Base-by-base conservation (phyloP, 2,113 vertebrate genomes). In the Acrocephalus kingi region DNA sequence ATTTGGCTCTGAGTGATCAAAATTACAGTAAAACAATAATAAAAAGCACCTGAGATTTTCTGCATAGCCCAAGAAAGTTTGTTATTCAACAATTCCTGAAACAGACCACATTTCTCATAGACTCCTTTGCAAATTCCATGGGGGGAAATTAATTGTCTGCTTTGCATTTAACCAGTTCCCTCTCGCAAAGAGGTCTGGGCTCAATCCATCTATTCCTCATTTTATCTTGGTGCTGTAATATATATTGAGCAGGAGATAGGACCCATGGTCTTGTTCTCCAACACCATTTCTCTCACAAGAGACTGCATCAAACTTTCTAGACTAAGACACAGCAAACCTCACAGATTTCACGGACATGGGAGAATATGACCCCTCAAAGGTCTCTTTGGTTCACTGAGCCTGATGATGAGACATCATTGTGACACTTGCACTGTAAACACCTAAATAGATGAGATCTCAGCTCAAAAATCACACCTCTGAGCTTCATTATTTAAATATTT, bases 401-500 rank as follows among this genome's bases (percentile, higher is more conserved):
- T 62, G 59, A 63, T 75, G 48, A 49, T 89, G 63, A 80, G 55
- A 81, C 22, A 74, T 41, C 25, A 30, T 59, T 7, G 7, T 77
- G 85, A 87, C 45, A 80, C 9, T 27, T 45, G n/a, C 6, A 4
- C 62, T 93, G 78, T 51, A 92, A 97, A 94, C 63, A 48, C 58
- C 62, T 78, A 61, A 76, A 58, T 5, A 89, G 66, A 74, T 75
- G 55, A 89, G 54, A 92, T 89, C 77, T 67, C 61, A 63, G 72
- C 52, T 92, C 67, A 46, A 39, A 92, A 92, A 82, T 76, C 66
- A 81, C 3, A 1, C 66, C n/a, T 87, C 74, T n/a, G 49, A 85
- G 20, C 74, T 69, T 86, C 74, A 55, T 94, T 94, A 95, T 83
- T 94, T 90, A 94, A 96, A 87, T 89, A 67, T 71, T 86, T 90